Evolutionary conservation across 2,113 vertebrate genomes (phyloP), one percentile per base, ranked within the genome.

Genomic region (Thunnus thynnus): DNA sequence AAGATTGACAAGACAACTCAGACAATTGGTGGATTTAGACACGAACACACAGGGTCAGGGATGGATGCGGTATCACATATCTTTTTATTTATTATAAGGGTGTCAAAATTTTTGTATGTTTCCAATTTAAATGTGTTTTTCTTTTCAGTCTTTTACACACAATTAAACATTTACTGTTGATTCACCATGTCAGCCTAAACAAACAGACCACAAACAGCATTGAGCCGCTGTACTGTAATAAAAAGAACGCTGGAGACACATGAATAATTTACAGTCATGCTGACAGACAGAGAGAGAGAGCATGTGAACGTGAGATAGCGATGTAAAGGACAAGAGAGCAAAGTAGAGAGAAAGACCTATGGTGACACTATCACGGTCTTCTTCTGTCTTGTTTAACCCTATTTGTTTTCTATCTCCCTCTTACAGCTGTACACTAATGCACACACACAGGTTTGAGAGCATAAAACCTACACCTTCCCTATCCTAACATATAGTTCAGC

Each of bases 241-340:
- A 30, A 18, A 73, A 44, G 14, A 61, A 30, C 14, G 11, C 50
- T 18, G 51, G 20, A 20, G 71, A 25, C 22, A 20, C 20, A 18
- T 60, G 25, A 57, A 78, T 78, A 56, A 51, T 84, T 77, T 11
- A 76, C 66, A 56, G 18, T 48, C 8, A 44, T 44, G 6, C 68
- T 73, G 76, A 44, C 65, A 30, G 54, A 46, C 6, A 46, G 36
- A 36, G 36, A 8, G 36, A 32, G 36, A 11, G 50, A 58, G 27
- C 44, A 8, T 5, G 27, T 58, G 55, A 63, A 30, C 20, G 18
- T 48, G 51, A 79, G 48, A 63, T 3, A 67, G 64, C 3, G 30
- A 52, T 48, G 2, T 12, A 48, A 22, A 64, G 48, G 41, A 58
- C 56, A 47, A 41, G 44, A 81, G 47, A 52, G 13, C 5, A 2